These are phyloP conservation scores for Smutsia gigantea DNA, from an alignment of 2,797 vertebrate species.

Conservation along the genomic window DNA sequence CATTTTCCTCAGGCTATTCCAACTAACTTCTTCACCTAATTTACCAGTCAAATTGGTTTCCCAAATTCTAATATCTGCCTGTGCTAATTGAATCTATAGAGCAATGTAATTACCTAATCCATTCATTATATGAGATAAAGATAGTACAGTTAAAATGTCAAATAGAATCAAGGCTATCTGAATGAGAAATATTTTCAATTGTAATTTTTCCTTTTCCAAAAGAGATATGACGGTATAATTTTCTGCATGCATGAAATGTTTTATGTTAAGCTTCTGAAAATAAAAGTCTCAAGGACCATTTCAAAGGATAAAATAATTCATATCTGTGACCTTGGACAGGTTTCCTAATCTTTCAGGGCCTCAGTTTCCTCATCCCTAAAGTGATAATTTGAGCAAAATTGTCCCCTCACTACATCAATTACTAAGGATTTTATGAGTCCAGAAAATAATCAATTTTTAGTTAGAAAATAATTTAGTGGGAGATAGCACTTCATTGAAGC, in stretches of 20 bases:
- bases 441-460: not conserved
- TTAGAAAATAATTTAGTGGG: not conserved
- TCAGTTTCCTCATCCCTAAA: conserved; percentile 10
- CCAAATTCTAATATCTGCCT: conserved; percentile 67
- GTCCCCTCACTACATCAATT: not conserved
- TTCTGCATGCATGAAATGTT: conserved; percentile 25
- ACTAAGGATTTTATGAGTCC: not conserved
- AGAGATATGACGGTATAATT: conserved; percentile 63
- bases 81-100: conserved; percentile 64
- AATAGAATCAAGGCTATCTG: conserved; percentile 63
- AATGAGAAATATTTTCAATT: conserved; percentile 69
- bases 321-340: not conserved
- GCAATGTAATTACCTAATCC: conserved; percentile 73
- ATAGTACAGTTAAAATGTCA: conserved; percentile 72
- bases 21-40: conserved; percentile 61
- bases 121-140: conserved; percentile 67
- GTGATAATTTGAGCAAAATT: not conserved
- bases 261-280: conserved; percentile 51
- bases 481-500: not conserved
- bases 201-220: conserved; percentile 64
- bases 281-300: conserved; percentile 3
- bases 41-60: conserved; percentile 70
- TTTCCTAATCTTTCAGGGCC: not conserved
- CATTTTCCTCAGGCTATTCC: conserved; percentile 67
- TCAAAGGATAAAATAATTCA: not conserved